A percentile compares a stretch with the other conserved stretches of the same genome.
phyloP scores from a whole-genome alignment of 2,888 invertebrate genomes.

The Nysson spinosus region DNA sequence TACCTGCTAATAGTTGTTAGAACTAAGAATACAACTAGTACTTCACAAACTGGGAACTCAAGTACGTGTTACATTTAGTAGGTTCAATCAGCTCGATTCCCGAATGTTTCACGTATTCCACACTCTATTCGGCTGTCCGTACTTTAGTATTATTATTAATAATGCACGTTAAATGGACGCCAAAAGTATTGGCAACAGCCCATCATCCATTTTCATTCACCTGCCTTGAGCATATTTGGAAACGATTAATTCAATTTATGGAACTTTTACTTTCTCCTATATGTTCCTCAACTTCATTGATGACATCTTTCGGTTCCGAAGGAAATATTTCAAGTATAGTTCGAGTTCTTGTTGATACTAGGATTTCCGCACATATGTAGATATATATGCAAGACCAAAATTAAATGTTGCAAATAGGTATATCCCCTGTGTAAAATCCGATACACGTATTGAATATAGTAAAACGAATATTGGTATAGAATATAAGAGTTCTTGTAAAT shows the following conservation, averaged over 20 bases:
- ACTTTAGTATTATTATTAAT: slow-evolving; percentile 54
- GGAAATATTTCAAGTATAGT: slow-evolving; percentile 12
- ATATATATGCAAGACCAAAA: slow-evolving; percentile 33
- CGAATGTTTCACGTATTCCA: slow-evolving; percentile 18
- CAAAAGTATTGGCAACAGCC: slow-evolving; percentile 55
- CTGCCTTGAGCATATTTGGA: slow-evolving; percentile 32
- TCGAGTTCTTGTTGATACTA: slow-evolving; percentile 7
- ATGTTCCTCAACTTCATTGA: background rate
- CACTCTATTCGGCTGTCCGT: slow-evolving; percentile 31
- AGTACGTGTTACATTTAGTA: slow-evolving; percentile 42
- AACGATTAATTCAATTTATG: no score
- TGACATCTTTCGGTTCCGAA: background rate
- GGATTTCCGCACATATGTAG: slow-evolving; percentile 26
- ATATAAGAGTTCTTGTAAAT: background rate
- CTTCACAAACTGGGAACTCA: slow-evolving; percentile 51
- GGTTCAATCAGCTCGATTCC: slow-evolving; percentile 15
- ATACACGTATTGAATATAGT: background rate
- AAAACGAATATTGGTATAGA: slow-evolving; percentile 3
- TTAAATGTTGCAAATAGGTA: slow-evolving; percentile 25
- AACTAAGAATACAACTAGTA: slow-evolving; percentile 59
- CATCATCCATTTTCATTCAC: slow-evolving; percentile 18
- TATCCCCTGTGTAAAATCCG: background rate
- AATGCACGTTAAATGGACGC: slow-evolving; percentile 65
- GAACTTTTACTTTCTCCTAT: background rate
- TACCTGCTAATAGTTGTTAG: slow-evolving; percentile 58